These are phyloP conservation scores for Catharus minimus DNA, from an alignment of 2,113 vertebrate genomes.

Conservation along the genomic window DNA sequence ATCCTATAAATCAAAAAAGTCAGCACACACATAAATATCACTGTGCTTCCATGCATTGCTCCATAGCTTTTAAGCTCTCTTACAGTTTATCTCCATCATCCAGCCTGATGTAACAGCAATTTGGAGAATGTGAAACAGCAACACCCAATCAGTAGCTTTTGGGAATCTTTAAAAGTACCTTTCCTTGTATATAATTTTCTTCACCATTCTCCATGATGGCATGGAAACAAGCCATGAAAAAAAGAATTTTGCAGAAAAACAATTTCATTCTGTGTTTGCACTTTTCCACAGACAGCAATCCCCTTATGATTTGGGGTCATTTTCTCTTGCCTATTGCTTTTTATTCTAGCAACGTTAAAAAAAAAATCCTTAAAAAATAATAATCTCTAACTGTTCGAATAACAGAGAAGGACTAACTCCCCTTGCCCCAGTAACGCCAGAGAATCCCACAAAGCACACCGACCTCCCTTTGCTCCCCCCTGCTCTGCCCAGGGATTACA, in stretches of 20 bases:
- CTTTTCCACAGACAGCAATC: slow-evolving; percentile 15
- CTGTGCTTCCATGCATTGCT: neutral
- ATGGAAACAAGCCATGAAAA: slow-evolving; percentile 23
- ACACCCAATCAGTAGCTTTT: neutral
- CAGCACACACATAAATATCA: neutral
- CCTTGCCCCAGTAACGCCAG: slow-evolving; percentile 19
- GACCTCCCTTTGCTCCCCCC: slow-evolving; percentile 32
- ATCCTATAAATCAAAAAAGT: neutral
- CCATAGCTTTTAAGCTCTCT: neutral
- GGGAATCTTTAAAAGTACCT: slow-evolving; percentile 4
- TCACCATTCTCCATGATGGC: neutral
- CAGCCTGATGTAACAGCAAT: neutral
- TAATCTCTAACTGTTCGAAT: neutral
- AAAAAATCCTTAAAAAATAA: neutral
- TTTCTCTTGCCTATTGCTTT: slow-evolving; percentile 30
- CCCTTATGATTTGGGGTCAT: neutral
- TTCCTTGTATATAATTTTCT: neutral
- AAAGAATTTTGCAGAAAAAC: neutral
- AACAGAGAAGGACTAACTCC: slow-evolving; percentile 10
- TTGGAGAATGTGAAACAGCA: slow-evolving; percentile 2
- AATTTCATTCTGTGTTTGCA: slow-evolving; percentile 12
- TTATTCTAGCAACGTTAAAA: neutral
- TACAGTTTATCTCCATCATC: neutral
- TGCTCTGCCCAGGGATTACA: slow-evolving; percentile 36
- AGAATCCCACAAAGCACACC: slow-evolving; percentile 42